Evolutionary conservation across 2,888 invertebrate genomes (phyloP), one percentile per base, ranked within the genome.

Genomic region (Latrodectus elegans): DNA sequence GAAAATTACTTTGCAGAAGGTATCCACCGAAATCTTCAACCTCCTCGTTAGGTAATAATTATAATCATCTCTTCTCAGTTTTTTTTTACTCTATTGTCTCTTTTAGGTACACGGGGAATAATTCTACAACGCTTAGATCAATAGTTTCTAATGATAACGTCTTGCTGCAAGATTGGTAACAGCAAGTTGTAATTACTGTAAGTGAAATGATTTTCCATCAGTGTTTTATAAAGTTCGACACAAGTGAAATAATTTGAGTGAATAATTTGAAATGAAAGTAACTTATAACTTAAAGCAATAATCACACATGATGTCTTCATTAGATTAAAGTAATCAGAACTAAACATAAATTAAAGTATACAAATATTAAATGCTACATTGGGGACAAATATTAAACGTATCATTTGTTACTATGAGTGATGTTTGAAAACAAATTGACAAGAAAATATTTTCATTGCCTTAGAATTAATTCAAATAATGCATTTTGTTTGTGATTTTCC

Each of bases 41-140:
- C 67, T 77, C 52, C 77, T 77, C 68, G 77, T 77, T 77, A 77
- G 53, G 67, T 77, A 55, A 77, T 77, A 77, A 77, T 77, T 77
- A 77, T 77, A 77, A 68, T 68, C 49, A 52, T 77, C 52, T 77
- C 77, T 38, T 68, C 68, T 53, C 38, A 77, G 51, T 52, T 53
- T 68, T 49, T 76, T 77, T 77, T 77, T 68, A 53, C 52, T 68
- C 51, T 76, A 64, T n/a, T 64, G 64, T 26, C 70, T 17, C 55
- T 71, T 80, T 72, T 64, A 80, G 64, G 72, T 80, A 22, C 72
- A 80, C 22, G 49, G 64, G 38, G 49, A 70, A 71, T 71, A 80
- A 72, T 80, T 72, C 71, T 1, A 22, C 49, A 70, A 80, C 51
- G 72, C 79, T 72, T 53, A 72, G 72, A 80, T 80, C 79, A 80